These are phyloP conservation scores for Bothrops jararaca DNA, from an alignment of 2,113 vertebrate species.

Conservation along the genomic window DNA sequence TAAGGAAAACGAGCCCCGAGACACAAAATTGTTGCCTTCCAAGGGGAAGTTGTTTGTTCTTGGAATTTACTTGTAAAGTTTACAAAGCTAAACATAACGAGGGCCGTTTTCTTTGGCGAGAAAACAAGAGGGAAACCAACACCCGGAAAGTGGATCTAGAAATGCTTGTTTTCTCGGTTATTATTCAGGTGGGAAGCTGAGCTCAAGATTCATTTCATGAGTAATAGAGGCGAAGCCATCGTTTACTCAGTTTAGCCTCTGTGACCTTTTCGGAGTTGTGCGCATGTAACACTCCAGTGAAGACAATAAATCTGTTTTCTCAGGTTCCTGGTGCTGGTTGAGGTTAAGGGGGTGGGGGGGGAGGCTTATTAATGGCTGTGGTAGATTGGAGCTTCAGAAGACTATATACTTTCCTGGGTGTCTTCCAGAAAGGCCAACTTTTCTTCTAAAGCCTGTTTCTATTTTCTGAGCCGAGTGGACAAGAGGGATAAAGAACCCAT, in stretches of 20 bases:
- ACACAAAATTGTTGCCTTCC: neutral
- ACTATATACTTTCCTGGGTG: neutral
- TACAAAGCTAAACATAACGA: neutral
- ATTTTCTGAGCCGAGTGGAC: neutral
- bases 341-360: neutral
- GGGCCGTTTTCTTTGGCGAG: neutral
- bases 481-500: neutral
- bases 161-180: neutral
- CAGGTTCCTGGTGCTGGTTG: neutral
- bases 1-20: constrained; percentile 3
- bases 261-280: neutral
- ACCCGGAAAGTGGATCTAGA: neutral
- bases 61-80: neutral
- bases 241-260: neutral
- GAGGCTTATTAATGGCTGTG: neutral
- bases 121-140: neutral
- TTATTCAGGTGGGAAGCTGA: neutral
- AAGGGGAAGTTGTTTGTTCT: neutral
- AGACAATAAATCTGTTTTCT: neutral
- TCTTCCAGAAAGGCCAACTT: neutral
- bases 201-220: neutral
- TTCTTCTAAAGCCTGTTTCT: neutral
- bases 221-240: neutral
- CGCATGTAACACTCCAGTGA: neutral
- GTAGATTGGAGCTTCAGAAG: neutral